phyloP scores from a whole-genome alignment of 2,797 vertebrate species.

The Gephyroberyx darwinii region DNA sequence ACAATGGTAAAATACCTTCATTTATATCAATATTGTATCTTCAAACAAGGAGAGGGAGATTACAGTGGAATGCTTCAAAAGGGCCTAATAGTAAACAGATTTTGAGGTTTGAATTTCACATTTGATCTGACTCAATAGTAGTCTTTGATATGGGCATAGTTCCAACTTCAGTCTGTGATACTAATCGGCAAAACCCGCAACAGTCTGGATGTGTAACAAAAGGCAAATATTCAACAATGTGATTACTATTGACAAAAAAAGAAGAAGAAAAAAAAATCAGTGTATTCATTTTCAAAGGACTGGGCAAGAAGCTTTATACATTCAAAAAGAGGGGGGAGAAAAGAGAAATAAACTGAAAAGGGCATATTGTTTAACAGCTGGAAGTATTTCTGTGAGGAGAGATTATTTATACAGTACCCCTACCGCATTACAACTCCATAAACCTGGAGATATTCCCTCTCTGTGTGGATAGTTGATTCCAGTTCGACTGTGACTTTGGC shows the following conservation, averaged over 20 bases:
- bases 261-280: slow-evolving; percentile 8
- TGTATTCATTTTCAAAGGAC: slow-evolving; percentile 49
- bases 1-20: slow-evolving; percentile 50
- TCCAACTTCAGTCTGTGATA: slow-evolving; percentile 61
- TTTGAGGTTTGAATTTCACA: slow-evolving; percentile 60
- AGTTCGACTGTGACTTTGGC: slow-evolving; percentile 76
- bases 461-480: slow-evolving; percentile 74
- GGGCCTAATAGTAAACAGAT: slow-evolving; percentile 70
- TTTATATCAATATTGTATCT: slow-evolving; percentile 67
- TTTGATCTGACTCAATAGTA: slow-evolving; percentile 53
- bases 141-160: slow-evolving; percentile 51
- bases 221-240: slow-evolving; percentile 59
- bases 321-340: slow-evolving; percentile 41
- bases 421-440: slow-evolving; percentile 70
- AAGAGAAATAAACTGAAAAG: slow-evolving; percentile 50
- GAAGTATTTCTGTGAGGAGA: slow-evolving; percentile 73
- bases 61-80: slow-evolving; percentile 68
- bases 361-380: slow-evolving; percentile 76
- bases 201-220: slow-evolving; percentile 68
- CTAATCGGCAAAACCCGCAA: slow-evolving; percentile 62
- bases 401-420: slow-evolving; percentile 78
- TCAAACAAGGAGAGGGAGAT: slow-evolving; percentile 63
- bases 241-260: slow-evolving; percentile 37
- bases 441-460: slow-evolving; percentile 72
- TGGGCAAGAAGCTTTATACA: slow-evolving; percentile 22